Percentiles rank a stretch among this genome's conserved stretches.
Evolutionary conservation across 2,888 invertebrate genomes (phyloP).

Genomic region (Andrena fulva): DNA sequence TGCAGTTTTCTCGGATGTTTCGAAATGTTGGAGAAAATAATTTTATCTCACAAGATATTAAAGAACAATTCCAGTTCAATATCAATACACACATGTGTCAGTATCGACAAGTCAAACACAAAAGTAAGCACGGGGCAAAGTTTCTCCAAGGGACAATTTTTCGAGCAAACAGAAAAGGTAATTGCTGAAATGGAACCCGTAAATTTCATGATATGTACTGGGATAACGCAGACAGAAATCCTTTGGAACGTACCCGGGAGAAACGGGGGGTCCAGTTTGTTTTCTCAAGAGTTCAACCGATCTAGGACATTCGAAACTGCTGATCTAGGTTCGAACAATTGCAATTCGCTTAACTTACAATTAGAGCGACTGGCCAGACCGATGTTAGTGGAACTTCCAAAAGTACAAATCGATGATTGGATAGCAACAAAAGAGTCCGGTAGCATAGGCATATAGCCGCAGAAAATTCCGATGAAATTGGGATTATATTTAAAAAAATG

Average conservation of each 20-base stretch:
- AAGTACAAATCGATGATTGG: slow-evolving; percentile 55
- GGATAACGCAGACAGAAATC: slow-evolving; percentile 13
- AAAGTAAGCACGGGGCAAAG: too few relatives aligned
- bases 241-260: slow-evolving; percentile 15
- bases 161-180: neutral
- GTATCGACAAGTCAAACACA: too few relatives aligned
- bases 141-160: neutral
- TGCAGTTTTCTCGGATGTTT: too few relatives aligned
- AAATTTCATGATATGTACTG: slow-evolving; percentile 19
- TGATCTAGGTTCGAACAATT: slow-evolving; percentile 68
- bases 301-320: slow-evolving; percentile 67
- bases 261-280: slow-evolving; percentile 53
- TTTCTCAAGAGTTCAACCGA: slow-evolving; percentile 68
- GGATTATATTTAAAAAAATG: too few relatives aligned
- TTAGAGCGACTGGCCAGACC: slow-evolving; percentile 19
- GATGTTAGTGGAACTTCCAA: slow-evolving; percentile 54
- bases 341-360: slow-evolving; percentile 49
- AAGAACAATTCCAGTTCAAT: too few relatives aligned
- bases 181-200: slow-evolving; percentile 10
- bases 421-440: slow-evolving; percentile 21
- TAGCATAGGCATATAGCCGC: neutral
- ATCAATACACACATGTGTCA: too few relatives aligned
- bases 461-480: too few relatives aligned
- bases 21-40: too few relatives aligned
- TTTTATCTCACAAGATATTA: too few relatives aligned